A percentile compares a stretch with the other conserved stretches of the same genome.
Evolutionary conservation across 1,140 invertebrate genomes (phyloP).

Genomic region (Argopecten irradians): DNA sequence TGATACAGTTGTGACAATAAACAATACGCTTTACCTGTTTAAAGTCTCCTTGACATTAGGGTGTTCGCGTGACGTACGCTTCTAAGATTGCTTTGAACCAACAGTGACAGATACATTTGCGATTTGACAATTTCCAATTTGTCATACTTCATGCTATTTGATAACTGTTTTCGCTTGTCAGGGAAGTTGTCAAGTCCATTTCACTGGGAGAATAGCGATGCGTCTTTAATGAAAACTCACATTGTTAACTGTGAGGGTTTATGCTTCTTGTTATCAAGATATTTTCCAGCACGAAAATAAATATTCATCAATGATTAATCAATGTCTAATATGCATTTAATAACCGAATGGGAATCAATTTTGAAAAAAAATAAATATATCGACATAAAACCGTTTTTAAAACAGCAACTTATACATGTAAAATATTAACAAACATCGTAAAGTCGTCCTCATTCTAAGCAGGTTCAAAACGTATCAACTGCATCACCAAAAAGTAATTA

Average conservation of each 20-base stretch:
- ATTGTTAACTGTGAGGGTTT: neutral
- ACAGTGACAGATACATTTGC: neutral
- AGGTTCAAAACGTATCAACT: too few relatives aligned
- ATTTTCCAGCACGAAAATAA: too few relatives aligned
- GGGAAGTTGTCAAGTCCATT: neutral
- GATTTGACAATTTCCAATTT: conserved; percentile 1
- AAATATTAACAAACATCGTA: too few relatives aligned
- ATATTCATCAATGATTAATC: too few relatives aligned
- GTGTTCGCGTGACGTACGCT: neutral
- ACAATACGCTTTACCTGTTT: neutral
- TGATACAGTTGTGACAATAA: neutral
- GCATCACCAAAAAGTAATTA: too few relatives aligned
- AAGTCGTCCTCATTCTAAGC: too few relatives aligned
- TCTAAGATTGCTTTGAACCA: neutral
- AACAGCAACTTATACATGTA: too few relatives aligned
- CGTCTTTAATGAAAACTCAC: neutral
- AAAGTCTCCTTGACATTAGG: neutral
- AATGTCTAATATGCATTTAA: too few relatives aligned
- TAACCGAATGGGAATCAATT: too few relatives aligned
- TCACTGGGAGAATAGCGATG: neutral
- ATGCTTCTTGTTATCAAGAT: too few relatives aligned
- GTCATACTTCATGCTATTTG: conserved; percentile 15
- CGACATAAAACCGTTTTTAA: too few relatives aligned
- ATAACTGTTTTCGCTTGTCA: neutral
- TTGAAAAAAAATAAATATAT: too few relatives aligned